Base-by-base conservation (phyloP, 2,113 vertebrate genomes). In the Otus sunia region DNA sequence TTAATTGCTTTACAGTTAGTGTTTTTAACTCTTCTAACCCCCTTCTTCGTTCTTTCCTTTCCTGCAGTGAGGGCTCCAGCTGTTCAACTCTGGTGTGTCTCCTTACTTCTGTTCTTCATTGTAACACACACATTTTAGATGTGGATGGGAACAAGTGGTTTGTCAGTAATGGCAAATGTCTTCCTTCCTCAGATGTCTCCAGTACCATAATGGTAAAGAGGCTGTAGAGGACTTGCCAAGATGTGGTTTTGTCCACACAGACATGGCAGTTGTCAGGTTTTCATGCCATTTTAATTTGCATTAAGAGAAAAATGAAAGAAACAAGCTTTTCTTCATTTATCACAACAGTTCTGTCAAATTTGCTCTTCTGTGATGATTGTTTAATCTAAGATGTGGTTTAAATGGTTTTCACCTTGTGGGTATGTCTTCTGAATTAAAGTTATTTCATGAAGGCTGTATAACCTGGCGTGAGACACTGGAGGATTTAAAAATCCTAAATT, bases 1-100 rank as follows among this genome's bases (percentile, higher is more conserved):
- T 87, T 92, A 96, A 95, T 92, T 96, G 85, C 69, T 66, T 82
- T 68, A 34, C 29, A 85, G 62, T 86, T 83, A 64, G 22, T 34
- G 27, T 77, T 92, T 96, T 92, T 66, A 95, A 71, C 69, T 87
- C 82, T 59, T 82, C 59, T 66, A 34, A 49, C 34, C 18, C 50
- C 7, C 11, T 62, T 36, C n/a, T 74, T 76, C 0, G 0, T 64
- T 67, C 34, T 27, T 63, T 88, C 36, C 26, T 56, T 91, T 76
- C 47, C 56, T 68, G 47, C 87, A 75, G 13, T 36, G 8, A 76
- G 19, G 27, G 59, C 10, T 90, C 55, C 23, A 88, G 52, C 36
- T 47, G 22, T 66, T 55, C 3, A 2, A 34, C 45, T 36, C 37
- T 23, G 10, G 5, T 55, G 7, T 27, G 34, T 36, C 18, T 71